Conservation (phyloP, 2,888 invertebrate genomes). For the Heliconius sara region DNA sequence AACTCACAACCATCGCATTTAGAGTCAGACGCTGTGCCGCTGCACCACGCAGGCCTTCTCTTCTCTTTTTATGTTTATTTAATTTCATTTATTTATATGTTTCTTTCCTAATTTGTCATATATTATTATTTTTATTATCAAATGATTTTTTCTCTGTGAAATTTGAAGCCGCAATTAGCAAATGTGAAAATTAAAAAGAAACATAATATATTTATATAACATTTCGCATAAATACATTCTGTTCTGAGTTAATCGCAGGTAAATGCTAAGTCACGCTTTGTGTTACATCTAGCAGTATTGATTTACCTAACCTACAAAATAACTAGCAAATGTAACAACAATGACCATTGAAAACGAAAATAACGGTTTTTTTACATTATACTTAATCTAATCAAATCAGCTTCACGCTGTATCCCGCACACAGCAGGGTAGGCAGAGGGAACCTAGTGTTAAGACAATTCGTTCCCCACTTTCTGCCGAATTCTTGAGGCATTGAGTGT, state of each 20-base stretch:
- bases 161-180: neutral
- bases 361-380: slow-evolving; percentile 2
- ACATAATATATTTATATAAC: neutral
- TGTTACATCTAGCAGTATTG: slow-evolving; percentile 16
- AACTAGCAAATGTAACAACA: slow-evolving; percentile 6
- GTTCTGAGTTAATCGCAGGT: slow-evolving; percentile 24
- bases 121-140: neutral
- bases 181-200: neutral
- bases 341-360: slow-evolving; percentile 21
- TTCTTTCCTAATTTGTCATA: neutral
- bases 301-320: slow-evolving; percentile 33
- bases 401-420: too few relatives aligned
- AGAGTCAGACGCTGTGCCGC: neutral
- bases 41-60: neutral
- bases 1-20: neutral
- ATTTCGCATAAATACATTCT: neutral
- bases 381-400: too few relatives aligned
- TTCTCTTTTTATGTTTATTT: neutral
- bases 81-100: too few relatives aligned
- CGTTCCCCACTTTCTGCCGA: too few relatives aligned
- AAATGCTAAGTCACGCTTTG: slow-evolving; percentile 32
- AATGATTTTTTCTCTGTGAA: neutral
- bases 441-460: too few relatives aligned
- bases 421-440: too few relatives aligned
- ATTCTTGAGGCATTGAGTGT: too few relatives aligned